Percentiles rank a stretch among this genome's conserved stretches.
Conservation (phyloP, 2,888 invertebrate species). For the Epistrophe eligans region DNA sequence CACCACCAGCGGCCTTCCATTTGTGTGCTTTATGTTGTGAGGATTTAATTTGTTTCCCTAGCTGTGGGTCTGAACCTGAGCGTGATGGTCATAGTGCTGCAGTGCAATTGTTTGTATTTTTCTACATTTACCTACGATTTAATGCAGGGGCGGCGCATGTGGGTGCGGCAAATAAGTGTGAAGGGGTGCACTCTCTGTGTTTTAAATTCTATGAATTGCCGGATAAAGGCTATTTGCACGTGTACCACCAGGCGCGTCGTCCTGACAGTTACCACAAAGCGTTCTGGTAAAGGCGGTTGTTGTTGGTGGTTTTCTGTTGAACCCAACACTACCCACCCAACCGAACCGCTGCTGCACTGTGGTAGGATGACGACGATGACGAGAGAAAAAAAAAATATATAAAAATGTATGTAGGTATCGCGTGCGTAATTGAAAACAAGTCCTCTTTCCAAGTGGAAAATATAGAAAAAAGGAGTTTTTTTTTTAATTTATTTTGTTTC, state of each 20-base stretch:
- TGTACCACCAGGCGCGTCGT: constrained; percentile 46
- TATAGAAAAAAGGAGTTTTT: constrained; percentile 68
- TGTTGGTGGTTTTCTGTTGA: constrained; percentile 57
- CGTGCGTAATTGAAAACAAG: constrained; percentile 75
- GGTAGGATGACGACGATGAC: neutral
- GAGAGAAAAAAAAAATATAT: neutral
- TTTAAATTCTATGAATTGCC: constrained; percentile 66
- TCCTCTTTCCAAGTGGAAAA: constrained; percentile 54
- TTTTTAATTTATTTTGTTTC: constrained; percentile 32
- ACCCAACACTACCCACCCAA: constrained; percentile 16
- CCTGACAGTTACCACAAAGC: constrained; percentile 71
- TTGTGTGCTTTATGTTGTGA: constrained; percentile 42
- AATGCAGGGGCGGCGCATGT: constrained; percentile 38
- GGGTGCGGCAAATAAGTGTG: neutral
- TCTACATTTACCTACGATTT: constrained; percentile 51
- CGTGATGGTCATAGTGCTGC: constrained; percentile 57
- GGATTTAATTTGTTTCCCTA: constrained; percentile 70
- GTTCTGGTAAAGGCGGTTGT: constrained; percentile 51
- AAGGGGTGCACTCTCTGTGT: constrained; percentile 16
- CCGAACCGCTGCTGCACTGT: neutral
- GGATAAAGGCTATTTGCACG: constrained; percentile 71
- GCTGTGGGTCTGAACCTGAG: constrained; percentile 38
- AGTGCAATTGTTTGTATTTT: constrained; percentile 50
- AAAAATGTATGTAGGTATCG: constrained; percentile 44
- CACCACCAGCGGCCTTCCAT: neutral